A percentile compares a stretch with the other conserved stretches of the same genome.
phyloP scores from a whole-genome alignment of 2,113 vertebrate species.

The Octodon degus region DNA sequence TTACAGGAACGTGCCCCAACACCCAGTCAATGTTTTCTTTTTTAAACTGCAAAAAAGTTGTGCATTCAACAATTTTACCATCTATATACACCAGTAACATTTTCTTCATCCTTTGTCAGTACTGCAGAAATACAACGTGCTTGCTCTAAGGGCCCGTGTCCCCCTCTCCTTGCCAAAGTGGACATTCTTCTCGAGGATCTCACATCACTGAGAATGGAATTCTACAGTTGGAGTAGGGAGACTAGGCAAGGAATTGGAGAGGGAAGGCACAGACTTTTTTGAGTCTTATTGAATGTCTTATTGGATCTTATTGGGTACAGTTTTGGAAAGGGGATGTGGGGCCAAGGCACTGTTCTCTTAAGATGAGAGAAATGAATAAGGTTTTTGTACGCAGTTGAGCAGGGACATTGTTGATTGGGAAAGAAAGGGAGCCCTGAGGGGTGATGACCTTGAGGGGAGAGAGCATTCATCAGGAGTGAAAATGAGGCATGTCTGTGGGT shows the following conservation, averaged over 20 bases:
- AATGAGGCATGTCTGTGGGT: not conserved
- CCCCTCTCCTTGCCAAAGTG: not conserved
- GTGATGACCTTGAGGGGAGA: not conserved
- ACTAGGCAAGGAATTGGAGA: not conserved
- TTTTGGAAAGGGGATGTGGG: not conserved
- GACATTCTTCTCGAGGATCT: not conserved
- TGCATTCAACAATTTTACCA: not conserved
- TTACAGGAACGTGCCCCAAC: not conserved
- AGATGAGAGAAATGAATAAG: not conserved
- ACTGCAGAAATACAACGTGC: not conserved
- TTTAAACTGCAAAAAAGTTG: not conserved
- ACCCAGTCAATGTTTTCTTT: not conserved
- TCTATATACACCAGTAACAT: not conserved
- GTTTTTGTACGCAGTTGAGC: not conserved
- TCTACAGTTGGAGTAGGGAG: not conserved
- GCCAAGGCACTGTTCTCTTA: not conserved
- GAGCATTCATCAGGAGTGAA: not conserved
- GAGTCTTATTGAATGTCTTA: not conserved
- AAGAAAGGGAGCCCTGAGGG: not conserved
- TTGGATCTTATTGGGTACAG: not conserved
- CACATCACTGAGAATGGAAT: not conserved
- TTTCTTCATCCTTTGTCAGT: not conserved
- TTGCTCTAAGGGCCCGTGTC: not conserved
- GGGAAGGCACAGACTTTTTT: not conserved
- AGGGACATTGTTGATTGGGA: not conserved